phyloP scores from a whole-genome alignment of 1,140 invertebrate species.

The Oryctes rhinoceros region DNA sequence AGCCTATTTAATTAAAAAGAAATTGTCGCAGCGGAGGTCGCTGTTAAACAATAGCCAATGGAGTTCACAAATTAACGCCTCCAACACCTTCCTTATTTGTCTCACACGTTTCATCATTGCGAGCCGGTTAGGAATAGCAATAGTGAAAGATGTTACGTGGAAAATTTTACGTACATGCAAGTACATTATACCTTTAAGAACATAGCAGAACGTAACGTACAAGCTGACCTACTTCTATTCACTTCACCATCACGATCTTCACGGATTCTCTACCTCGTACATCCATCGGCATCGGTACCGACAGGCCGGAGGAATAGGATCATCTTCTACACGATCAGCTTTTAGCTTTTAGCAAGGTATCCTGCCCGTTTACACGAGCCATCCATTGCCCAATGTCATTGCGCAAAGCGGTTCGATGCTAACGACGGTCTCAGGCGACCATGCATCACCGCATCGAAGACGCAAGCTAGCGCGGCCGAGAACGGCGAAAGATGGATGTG shows the following conservation, averaged over 20 bases:
- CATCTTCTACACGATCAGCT: conserved; percentile 8
- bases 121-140: too few relatives aligned
- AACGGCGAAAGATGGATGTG: conserved; percentile 9
- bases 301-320: not conserved
- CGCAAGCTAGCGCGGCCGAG: not conserved
- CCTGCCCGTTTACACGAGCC: not conserved
- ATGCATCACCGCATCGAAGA: not conserved
- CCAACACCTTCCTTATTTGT: too few relatives aligned
- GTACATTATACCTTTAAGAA: too few relatives aligned
- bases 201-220: too few relatives aligned
- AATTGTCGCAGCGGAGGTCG: too few relatives aligned
- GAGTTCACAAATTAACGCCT: too few relatives aligned
- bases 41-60: too few relatives aligned
- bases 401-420: not conserved
- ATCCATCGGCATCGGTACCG: not conserved
- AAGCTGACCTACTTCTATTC: conserved; percentile 2
- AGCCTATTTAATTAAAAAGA: too few relatives aligned
- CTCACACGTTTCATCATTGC: too few relatives aligned
- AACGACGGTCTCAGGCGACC: not conserved
- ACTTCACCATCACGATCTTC: not conserved
- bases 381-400: not conserved
- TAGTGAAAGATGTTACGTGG: too few relatives aligned
- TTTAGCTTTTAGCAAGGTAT: not conserved
- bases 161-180: too few relatives aligned
- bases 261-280: not conserved